Conservation (phyloP, 2,797 vertebrate genomes). For the Brachymystax lenok region DNA sequence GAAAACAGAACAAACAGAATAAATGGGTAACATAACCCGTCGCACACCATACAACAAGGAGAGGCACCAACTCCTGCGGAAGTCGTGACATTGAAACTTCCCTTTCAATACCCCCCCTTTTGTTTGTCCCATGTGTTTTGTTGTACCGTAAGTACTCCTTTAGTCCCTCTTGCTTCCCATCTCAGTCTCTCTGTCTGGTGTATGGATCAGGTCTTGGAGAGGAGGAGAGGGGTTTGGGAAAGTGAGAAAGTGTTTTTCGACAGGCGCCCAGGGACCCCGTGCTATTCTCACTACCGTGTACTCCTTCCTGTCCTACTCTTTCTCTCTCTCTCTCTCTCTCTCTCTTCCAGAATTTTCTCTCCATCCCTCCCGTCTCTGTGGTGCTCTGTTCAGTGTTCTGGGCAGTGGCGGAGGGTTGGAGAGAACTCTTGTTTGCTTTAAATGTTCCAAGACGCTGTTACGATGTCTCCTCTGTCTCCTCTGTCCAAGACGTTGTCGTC, state of each 20-base stretch:
- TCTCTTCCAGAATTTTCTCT: conserved; percentile 15
- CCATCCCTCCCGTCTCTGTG: conserved; percentile 33
- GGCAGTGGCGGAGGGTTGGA: conserved; percentile 14
- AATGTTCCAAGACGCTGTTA: conserved; percentile 21
- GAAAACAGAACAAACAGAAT: no score
- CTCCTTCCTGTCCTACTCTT: conserved; percentile 12
- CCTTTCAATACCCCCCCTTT: conserved; percentile 17
- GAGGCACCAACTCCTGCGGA: no score
- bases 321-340: conserved; percentile 15
- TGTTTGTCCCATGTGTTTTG: conserved; percentile 12
- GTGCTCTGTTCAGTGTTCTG: conserved; percentile 41
- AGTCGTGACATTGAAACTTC: not conserved
- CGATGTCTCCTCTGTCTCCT: not conserved
- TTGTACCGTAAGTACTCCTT: conserved; percentile 28
- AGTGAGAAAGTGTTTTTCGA: conserved; percentile 38
- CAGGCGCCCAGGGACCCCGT: conserved; percentile 64
- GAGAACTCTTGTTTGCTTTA: conserved; percentile 33
- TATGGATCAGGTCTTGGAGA: conserved; percentile 53
- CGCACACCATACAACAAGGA: no score
- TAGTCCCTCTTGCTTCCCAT: conserved; percentile 16
- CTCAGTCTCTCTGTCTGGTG: conserved; percentile 44
- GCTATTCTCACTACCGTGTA: conserved; percentile 67
- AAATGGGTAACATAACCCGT: no score
- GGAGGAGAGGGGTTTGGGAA: conserved; percentile 37
- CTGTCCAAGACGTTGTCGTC: not conserved